These are phyloP conservation scores for Dynastes hyllus DNA, from an alignment of 2,888 invertebrate genomes.

Conservation along the genomic window DNA sequence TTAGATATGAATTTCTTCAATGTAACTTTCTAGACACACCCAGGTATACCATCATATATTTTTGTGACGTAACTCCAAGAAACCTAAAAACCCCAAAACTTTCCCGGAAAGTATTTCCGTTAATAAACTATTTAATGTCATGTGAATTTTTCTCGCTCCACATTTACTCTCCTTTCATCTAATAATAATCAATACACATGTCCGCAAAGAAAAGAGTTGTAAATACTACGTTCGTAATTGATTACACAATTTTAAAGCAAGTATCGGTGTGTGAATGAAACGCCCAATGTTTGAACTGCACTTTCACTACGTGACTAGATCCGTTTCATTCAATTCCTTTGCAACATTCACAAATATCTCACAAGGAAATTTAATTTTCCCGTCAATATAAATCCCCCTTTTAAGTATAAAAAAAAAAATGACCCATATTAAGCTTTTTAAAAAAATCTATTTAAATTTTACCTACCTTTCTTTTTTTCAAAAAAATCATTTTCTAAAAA, in stretches of 20 bases:
- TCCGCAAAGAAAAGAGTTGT: constrained; percentile 15
- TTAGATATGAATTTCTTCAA: not conserved
- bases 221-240: constrained; percentile 16
- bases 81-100: too few species aligned
- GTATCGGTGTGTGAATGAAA: constrained; percentile 14
- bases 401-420: too few species aligned
- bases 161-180: too few species aligned
- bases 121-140: not conserved
- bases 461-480: too few species aligned
- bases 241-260: constrained; percentile 14
- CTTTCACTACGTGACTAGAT: constrained; percentile 38
- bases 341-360: not conserved
- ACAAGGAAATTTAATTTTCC: not conserved
- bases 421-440: too few species aligned
- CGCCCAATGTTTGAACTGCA: constrained; percentile 6
- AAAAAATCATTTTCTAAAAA: too few species aligned
- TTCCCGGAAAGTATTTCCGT: constrained; percentile 9
- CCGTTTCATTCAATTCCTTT: constrained; percentile 33
- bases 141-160: constrained; percentile 15
- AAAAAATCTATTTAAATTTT: too few species aligned
- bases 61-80: not conserved
- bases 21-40: not conserved
- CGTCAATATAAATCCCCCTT: too few species aligned
- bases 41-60: not conserved
- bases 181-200: constrained; percentile 30